Percentiles rank a stretch among this genome's conserved stretches.
phyloP scores from a whole-genome alignment of 2,888 invertebrate species.

The Siphonodentalium dalli region DNA sequence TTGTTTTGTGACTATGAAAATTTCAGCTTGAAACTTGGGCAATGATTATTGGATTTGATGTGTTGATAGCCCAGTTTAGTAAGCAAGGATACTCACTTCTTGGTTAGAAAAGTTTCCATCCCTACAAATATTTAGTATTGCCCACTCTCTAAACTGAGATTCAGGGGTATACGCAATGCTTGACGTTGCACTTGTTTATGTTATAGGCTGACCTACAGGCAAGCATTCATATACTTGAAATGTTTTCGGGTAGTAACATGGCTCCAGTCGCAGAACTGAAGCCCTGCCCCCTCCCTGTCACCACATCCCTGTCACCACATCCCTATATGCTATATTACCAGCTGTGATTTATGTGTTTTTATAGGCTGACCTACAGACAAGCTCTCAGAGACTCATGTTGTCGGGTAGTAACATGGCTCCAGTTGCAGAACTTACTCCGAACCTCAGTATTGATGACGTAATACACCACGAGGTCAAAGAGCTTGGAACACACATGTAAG shows the following conservation, averaged over 20 bases:
- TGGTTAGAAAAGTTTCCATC: no score
- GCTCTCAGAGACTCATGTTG: slow-evolving; percentile 82
- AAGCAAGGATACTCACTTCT: no score
- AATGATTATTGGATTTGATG: no score
- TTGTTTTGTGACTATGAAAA: neutral
- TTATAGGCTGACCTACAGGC: slow-evolving; percentile 90
- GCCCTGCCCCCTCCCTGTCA: slow-evolving; percentile 66
- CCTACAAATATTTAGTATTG: no score
- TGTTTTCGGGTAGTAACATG: slow-evolving; percentile 72
- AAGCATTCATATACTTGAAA: slow-evolving; percentile 83
- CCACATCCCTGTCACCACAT: neutral
- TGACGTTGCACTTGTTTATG: no score
- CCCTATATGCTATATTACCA: no score
- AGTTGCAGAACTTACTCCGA: slow-evolving; percentile 72
- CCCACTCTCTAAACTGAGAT: no score
- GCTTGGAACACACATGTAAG: slow-evolving; percentile 94
- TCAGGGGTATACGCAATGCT: no score
- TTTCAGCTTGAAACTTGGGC: no score
- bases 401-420: slow-evolving; percentile 72
- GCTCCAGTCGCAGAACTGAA: slow-evolving; percentile 71
- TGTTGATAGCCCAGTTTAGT: no score
- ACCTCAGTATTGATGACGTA: slow-evolving; percentile 90
- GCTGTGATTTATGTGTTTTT: slow-evolving; percentile 10
- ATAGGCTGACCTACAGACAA: slow-evolving; percentile 92
- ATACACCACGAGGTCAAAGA: slow-evolving; percentile 99